Evolutionary conservation across 2,797 vertebrate genomes (phyloP).

Genomic region (Poeciliopsis presidionis): DNA sequence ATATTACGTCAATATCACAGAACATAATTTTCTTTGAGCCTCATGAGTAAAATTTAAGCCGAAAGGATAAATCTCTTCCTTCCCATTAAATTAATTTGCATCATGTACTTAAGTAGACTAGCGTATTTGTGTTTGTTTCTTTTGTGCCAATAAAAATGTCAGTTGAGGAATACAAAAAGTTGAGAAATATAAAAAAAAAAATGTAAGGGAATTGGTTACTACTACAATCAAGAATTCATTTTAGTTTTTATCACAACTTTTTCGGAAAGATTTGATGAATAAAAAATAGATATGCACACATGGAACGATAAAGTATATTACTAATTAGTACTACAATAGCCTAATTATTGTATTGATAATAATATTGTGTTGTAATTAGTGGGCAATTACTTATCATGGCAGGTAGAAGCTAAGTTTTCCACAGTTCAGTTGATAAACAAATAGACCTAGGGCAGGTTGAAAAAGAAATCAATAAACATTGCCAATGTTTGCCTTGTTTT

Average conservation of each 20-base stretch:
- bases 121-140: neutral
- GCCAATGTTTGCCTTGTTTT: slow-evolving; percentile 7
- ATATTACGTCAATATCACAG: neutral
- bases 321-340: no score
- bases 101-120: neutral
- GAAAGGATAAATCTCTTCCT: neutral
- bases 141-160: neutral
- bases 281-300: neutral
- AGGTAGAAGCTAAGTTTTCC: no score
- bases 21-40: neutral
- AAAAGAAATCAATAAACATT: slow-evolving; percentile 11
- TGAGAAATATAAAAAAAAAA: neutral
- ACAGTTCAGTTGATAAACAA: neutral
- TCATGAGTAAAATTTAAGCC: neutral
- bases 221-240: neutral
- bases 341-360: no score
- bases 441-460: neutral
- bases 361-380: no score
- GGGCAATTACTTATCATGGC: no score
- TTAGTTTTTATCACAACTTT: neutral
- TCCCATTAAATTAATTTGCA: neutral
- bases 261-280: neutral
- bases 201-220: neutral
- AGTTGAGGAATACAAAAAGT: neutral
- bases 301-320: neutral